A percentile compares a stretch with the other conserved stretches of the same genome.
Evolutionary conservation across 1,140 invertebrate species (phyloP).

Genomic region (Popillia japonica): DNA sequence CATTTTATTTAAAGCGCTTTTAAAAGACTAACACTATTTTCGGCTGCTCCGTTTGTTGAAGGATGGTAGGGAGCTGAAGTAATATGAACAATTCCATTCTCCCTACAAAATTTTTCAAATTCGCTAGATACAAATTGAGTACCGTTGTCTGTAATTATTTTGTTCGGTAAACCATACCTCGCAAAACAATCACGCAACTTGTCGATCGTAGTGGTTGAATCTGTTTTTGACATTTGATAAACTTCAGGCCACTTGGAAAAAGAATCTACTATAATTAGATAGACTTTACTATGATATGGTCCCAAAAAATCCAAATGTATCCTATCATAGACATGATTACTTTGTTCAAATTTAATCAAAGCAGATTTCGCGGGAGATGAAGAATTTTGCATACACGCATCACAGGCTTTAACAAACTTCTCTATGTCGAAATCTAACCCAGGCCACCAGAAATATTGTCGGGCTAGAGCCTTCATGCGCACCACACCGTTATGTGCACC

Average conservation of each 20-base stretch:
- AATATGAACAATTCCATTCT: slow-evolving; percentile 35
- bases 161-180: not conserved
- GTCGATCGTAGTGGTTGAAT: too few species aligned
- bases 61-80: slow-evolving; percentile 35
- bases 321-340: slow-evolving; percentile 53
- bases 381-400: slow-evolving; percentile 47
- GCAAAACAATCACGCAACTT: too few species aligned
- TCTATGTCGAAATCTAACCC: slow-evolving; percentile 58
- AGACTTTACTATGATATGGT: slow-evolving; percentile 57
- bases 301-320: slow-evolving; percentile 64
- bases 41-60: slow-evolving; percentile 40
- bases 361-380: not conserved
- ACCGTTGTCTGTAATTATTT: slow-evolving; percentile 39
- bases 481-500: slow-evolving; percentile 54
- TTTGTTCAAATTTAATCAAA: slow-evolving; percentile 51
- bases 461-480: slow-evolving; percentile 58
- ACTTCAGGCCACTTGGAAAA: too few species aligned
- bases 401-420: slow-evolving; percentile 46
- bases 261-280: slow-evolving; percentile 53
- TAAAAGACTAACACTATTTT: slow-evolving; percentile 44
- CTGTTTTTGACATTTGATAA: too few species aligned
- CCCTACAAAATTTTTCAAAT: slow-evolving; percentile 40
- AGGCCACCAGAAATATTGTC: too few species aligned
- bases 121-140: slow-evolving; percentile 38
- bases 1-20: slow-evolving; percentile 46